Evolutionary conservation across 2,888 invertebrate species (phyloP).

Genomic region (Oligia strigilis): DNA sequence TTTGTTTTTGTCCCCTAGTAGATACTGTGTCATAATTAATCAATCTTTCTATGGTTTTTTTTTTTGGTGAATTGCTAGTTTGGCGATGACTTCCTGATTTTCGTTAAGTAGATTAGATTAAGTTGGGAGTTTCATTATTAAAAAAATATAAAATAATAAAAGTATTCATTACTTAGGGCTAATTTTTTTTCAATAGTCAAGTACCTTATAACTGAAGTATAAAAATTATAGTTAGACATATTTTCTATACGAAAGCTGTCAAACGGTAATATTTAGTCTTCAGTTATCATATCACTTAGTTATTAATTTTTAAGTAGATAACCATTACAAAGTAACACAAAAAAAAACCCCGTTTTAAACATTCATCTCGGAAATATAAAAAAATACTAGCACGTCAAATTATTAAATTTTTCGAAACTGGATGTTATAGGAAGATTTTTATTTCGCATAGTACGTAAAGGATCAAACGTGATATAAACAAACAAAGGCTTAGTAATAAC

Average conservation of each 20-base stretch:
- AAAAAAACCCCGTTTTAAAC: too few relatives aligned
- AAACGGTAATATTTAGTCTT: too few relatives aligned
- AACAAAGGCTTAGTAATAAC: slow-evolving; percentile 52
- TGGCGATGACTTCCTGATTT: neutral
- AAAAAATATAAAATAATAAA: neutral
- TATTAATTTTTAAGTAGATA: too few relatives aligned
- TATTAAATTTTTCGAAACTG: neutral
- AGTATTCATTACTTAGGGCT: neutral
- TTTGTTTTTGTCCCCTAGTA: neutral
- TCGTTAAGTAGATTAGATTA: neutral
- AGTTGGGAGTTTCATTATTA: too few relatives aligned
- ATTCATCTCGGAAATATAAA: neutral
- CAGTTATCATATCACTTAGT: neutral
- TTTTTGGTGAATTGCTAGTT: neutral
- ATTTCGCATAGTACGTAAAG: neutral
- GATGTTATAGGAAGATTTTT: neutral
- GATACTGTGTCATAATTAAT: neutral
- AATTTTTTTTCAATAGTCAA: too few relatives aligned
- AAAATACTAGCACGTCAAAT: neutral
- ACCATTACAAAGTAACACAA: too few relatives aligned
- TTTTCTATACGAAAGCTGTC: too few relatives aligned
- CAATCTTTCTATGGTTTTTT: neutral
- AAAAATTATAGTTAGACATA: too few relatives aligned
- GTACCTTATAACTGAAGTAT: too few relatives aligned
- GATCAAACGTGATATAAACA: slow-evolving; percentile 27